Evolutionary conservation across 2,797 vertebrate genomes (phyloP), one percentile per base, ranked within the genome.

Genomic region (Craterocephalus amniculus): DNA sequence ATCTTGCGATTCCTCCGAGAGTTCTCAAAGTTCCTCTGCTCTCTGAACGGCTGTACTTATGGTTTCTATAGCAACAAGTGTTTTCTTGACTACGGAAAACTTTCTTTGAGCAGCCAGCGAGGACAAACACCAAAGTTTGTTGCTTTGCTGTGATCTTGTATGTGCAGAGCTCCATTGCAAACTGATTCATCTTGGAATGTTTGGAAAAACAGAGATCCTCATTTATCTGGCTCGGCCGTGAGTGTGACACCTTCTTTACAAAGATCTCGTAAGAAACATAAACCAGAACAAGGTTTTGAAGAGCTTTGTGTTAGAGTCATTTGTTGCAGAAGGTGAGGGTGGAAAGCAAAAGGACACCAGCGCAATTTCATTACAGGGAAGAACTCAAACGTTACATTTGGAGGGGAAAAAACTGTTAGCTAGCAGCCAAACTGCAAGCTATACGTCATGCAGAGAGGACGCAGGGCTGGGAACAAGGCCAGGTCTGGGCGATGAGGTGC

Each of bases 371-470:
- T 67, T 10, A 20, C 16, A 11, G 52, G 65, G 36, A 32, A 58
- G 60, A 79, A 52, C 51, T 11, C 10, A 68, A 63, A 68, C 27
- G 58, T 78, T 52, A 74, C 51, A 57, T 78, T 79, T 58, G 34
- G 66, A 58, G 12, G 49, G 71, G 54, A 74, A 38, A 34, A 38
- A 56, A 27, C 63, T 55, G 51, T 71, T 74, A 83, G 78, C 43
- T 31, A 6, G 62, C 64, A 81, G 75, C 71, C 85, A 86, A 84
- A 80, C 76, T 66, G 72, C 68, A 67, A 66, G 78, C 57, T 64
- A 73, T 79, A 80, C 74, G 72, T 83, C 80, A 83, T 54, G 64
- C 73, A 59, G 75, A 10, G 27, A 68, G 56, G 78, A 81, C 22
- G 36, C 22, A 4, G 73, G 58, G 36, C 70, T 29, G 83, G 78